Evolutionary conservation across 2,888 invertebrate species (phyloP), one percentile per base, ranked within the genome.

Genomic region (Thereva nobilitata): DNA sequence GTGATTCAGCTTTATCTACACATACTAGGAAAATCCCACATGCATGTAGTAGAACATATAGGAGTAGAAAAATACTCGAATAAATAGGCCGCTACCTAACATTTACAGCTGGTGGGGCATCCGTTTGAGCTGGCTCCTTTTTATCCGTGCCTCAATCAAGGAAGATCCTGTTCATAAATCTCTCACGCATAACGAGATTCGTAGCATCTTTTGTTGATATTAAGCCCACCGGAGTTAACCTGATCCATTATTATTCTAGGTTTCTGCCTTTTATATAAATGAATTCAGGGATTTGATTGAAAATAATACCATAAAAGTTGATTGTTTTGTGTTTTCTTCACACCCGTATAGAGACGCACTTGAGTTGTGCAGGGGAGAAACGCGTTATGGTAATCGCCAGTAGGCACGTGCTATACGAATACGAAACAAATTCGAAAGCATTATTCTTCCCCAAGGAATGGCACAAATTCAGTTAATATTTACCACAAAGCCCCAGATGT

Each of bases 161-260:
- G 52, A n/a, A 52, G 35, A 35, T 23, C 35, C 12, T 49, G 10
- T 12, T 49, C 35, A 52, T 52, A 52, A 52, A 52, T 52, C 35
- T 52, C 52, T 52, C 35, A n/a, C 52, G 23, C 52, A 35, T 52
- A 52, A 35, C 9, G 35, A 47, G 47, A 47, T 47, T 10, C 47
- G 47, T 23, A 23, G 23, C 47, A 47, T 47, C 47, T 47, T 47
- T 47, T 47, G 52, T 35, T 12, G 23, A 35, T 52, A 35, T n/a
- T 52, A 42, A 9, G n/a, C 52, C 52, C 52, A 52, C 52, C 23
- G 52, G 52, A 52, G 34, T 52, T 35, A 35, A 34, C 52, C 52
- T 7, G 5, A 10, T 6, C 47, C 10, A 47, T 47, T 47, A 47
- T 47, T 47, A 47, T 47, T 47, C n/a, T n/a, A 9, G n/a, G n/a